Base-by-base conservation (phyloP, 2,888 invertebrate genomes). In the Meloe dianella region DNA sequence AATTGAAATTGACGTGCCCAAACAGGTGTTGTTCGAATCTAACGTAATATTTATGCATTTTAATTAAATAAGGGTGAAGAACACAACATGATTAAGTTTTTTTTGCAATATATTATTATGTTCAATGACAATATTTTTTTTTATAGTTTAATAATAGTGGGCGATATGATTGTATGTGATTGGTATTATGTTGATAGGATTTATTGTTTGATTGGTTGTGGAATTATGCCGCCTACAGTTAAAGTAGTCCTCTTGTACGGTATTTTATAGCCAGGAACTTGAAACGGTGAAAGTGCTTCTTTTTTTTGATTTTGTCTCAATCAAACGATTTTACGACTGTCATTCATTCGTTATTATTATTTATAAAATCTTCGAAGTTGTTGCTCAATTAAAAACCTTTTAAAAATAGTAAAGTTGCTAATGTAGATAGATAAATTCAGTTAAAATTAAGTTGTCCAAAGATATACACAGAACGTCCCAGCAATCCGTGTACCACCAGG, bases 161-260 rank as follows among this genome's bases (percentile, higher is more conserved):
- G 66, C 66, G 66, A 63, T 60, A 59, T 51, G 51, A 63, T 30
- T 47, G 47, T 51, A 29, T 29, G 57, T 38, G 65, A 71, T 71
- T 71, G 71, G 71, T 67, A 66, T 47, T 58, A 54, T 60, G 61
- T 61, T 59, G 63, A 63, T 59, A 67, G 57, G 61, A 71, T 71
- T 73, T 71, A 63, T 65, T 64, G 63, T 68, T 65, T 65, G 69
- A 74, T 75, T 75, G 73, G 75, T 63, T 67, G 68, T 66, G n/a
- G 41, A 12, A 67, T 68, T 68, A 70, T 57, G 64, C 71, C 75
- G 73, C 75, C 75, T 72, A 75, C 75, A 72, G 64, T 60, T 61
- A 32, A 63, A 63, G 58, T 58, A 51, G 59, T 60, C 29, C 32
- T 58, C n/a, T 57, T 35, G 47, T 41, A 61, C 62, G 41, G 24